Evolutionary conservation across 2,113 vertebrate genomes (phyloP), one percentile per base, ranked within the genome.

Genomic region (Monopterus albus): DNA sequence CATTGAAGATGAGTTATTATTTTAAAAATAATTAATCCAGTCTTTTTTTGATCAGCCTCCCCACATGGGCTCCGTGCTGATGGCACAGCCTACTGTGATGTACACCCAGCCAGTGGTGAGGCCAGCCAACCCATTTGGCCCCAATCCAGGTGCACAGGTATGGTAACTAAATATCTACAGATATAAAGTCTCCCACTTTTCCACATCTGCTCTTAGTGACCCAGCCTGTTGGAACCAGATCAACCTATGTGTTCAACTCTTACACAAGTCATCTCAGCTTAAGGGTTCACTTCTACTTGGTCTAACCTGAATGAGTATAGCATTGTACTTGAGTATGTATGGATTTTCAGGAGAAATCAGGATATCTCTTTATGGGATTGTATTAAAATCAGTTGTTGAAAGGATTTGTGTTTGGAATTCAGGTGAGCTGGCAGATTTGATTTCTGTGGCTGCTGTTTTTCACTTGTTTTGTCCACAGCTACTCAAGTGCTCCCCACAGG

Each of bases 41-140:
- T 15, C 53, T 68, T 4, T 40, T 31, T 42, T 18, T 18, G 81
- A 14, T 72, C 59, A 97, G 96, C 94, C 96, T 0, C 94, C 95
- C 12, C 94, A 96, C 83, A 94, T 97, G 94, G 95, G 94, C 90
- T 94, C 92, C 55, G 92, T 98, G 87, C 94, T 98, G 89, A 97
- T 98, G 94, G 96, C 95, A 14, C 97, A 98, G 72, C 97, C 96
- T 87, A 94, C 95, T 43, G 94, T 98, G 94, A 96, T 98, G 94
- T 98, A 98, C 84, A 94, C 90, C 43, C 97, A 98, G 79, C 96
- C 96, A 67, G 94, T 95, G 78, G 96, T 98, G 95, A 95, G 96
- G 93, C 95, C 96, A 64, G 92, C 96, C 79, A 98, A 98, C 82
- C 96, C 97, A 39, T 98, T 98, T 42, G 95, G 96, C 63, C 86